These are phyloP conservation scores for Elmis aenea DNA, from an alignment of 2,888 invertebrate species.

Conservation along the genomic window DNA sequence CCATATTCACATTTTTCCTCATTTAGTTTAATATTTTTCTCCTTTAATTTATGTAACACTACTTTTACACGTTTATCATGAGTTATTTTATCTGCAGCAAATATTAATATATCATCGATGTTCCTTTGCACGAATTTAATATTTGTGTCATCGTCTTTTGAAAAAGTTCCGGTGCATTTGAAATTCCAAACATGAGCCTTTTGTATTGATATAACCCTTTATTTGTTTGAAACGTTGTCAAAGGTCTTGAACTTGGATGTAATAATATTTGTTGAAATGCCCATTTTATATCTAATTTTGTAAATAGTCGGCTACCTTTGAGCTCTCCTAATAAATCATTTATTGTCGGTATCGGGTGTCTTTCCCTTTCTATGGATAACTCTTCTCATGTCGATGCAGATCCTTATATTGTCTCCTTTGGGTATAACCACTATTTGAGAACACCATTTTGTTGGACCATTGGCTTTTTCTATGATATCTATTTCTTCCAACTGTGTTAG, in stretches of 20 bases:
- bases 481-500: slow-evolving; percentile 13
- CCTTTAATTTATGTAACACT: slow-evolving; percentile 27
- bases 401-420: slow-evolving; percentile 12
- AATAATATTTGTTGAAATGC: slow-evolving; percentile 40
- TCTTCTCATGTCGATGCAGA: slow-evolving; percentile 22
- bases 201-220: slow-evolving; percentile 39
- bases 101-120: slow-evolving; percentile 41
- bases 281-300: slow-evolving; percentile 37
- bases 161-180: slow-evolving; percentile 43
- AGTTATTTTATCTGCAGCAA: slow-evolving; percentile 24
- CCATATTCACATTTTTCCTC: slow-evolving; percentile 33
- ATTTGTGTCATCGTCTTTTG: slow-evolving; percentile 39
- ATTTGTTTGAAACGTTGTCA: slow-evolving; percentile 40
- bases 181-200: slow-evolving; percentile 37
- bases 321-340: slow-evolving; percentile 20
- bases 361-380: slow-evolving; percentile 22
- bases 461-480: too few species aligned
- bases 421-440: slow-evolving; percentile 26
- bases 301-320: slow-evolving; percentile 20
- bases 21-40: slow-evolving; percentile 28
- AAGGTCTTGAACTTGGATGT: slow-evolving; percentile 28
- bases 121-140: slow-evolving; percentile 33
- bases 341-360: slow-evolving; percentile 22
- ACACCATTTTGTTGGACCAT: slow-evolving; percentile 22
- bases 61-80: slow-evolving; percentile 30